Percentiles rank a stretch among this genome's conserved stretches.
Conservation (phyloP, 2,888 invertebrate genomes). For the Dolichomitus sp. region DNA sequence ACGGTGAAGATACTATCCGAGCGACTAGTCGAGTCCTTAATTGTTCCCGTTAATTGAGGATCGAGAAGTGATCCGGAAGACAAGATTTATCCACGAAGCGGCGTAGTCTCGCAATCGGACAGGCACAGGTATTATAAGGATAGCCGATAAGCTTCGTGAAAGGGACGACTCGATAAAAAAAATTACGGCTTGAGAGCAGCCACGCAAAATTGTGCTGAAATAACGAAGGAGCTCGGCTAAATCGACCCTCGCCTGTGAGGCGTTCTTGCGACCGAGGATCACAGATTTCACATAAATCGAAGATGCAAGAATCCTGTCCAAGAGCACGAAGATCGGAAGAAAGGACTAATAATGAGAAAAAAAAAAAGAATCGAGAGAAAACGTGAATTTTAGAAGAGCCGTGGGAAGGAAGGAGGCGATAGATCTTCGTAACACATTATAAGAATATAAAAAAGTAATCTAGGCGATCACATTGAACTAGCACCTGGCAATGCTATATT, state of each 20-base stretch:
- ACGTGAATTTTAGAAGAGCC: slow-evolving; percentile 34
- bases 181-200: not conserved
- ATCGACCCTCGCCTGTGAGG: not conserved
- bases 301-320: slow-evolving; percentile 27
- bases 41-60: slow-evolving; percentile 11
- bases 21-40: not conserved
- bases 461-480: slow-evolving; percentile 79
- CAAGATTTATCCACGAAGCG: slow-evolving; percentile 19
- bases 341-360: slow-evolving; percentile 5
- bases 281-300: slow-evolving; percentile 32
- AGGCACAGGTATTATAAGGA: slow-evolving; percentile 24
- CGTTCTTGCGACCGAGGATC: slow-evolving; percentile 24
- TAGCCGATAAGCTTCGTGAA: slow-evolving; percentile 38
- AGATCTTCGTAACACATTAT: slow-evolving; percentile 30
- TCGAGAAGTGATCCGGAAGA: slow-evolving; percentile 28
- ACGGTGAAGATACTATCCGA: slow-evolving; percentile 5
- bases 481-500: slow-evolving; percentile 85
- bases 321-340: slow-evolving; percentile 33
- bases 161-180: slow-evolving; percentile 7
- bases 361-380: slow-evolving; percentile 27
- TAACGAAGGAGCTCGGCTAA: slow-evolving; percentile 1
- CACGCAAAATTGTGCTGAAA: slow-evolving; percentile 6
- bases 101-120: slow-evolving; percentile 1
- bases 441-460: slow-evolving; percentile 48
- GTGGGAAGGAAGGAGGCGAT: slow-evolving; percentile 30